Evolutionary conservation across 2,113 vertebrate species (phyloP), one percentile per base, ranked within the genome.

Genomic region (Strix uralensis): DNA sequence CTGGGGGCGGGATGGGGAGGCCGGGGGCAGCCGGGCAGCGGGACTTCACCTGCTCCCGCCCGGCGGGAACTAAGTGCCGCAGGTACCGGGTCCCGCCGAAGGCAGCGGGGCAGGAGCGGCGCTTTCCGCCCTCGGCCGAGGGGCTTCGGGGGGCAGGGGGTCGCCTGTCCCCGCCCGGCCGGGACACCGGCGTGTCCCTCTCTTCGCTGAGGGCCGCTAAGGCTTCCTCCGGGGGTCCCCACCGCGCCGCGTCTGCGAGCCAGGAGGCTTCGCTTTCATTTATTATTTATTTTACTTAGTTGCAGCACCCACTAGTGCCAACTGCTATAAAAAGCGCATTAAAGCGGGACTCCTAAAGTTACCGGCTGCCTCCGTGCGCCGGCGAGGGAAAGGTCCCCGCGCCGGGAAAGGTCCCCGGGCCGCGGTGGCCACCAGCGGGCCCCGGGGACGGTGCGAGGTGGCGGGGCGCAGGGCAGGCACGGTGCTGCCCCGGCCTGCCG

Each of bases 251-350:
- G 4, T 25, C 62, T 51, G 49, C 23, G 34, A 88, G 62, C 42
- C 71, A 55, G 67, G 34, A 74, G 72, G 62, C 90, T 94, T 70
- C 38, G 11, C 72, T 95, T 87, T 34, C 85, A 27, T 74, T 81
- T 61, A 73, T 90, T 90, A 90, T 86, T 96, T 71, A 92, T 91
- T 92, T 63, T 13, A 92, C 58, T 97, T 86, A 80, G 90, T 88
- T 69, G 94, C 92, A 97, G 96, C 96, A 96, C 95, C 97, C 97
- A 97, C 95, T 97, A 96, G 96, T 96, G 97, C 95, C 90, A 93
- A 58, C 36, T 79, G 49, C 89, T 88, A 91, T 77, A 94, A 92
- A 92, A 88, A 94, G 78, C 84, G 44, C 58, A 21, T 5, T 8
- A 19, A 59, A 89, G 75, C 16, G 36, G 58, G 36, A 36, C 77